Evolutionary conservation across 2,797 vertebrate species (phyloP).

Genomic region (Moxostoma hubbsi): DNA sequence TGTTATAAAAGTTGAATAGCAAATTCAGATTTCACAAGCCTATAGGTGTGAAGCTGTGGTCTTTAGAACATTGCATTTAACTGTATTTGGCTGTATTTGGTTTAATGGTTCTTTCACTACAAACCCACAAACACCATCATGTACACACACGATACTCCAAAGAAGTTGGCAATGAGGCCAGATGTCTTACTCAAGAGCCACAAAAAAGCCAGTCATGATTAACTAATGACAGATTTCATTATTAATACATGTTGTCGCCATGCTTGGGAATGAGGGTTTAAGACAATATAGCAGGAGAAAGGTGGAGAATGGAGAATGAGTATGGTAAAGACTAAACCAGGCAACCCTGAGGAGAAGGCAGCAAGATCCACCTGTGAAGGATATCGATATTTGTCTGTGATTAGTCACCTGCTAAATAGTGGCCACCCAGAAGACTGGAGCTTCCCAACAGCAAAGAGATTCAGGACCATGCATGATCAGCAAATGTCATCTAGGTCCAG

Average conservation of each 20-base stretch:
- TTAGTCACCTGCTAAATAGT: slow-evolving; percentile 30
- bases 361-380: slow-evolving; percentile 10
- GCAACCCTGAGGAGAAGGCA: slow-evolving; percentile 3
- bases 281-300: slow-evolving; percentile 2
- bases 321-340: slow-evolving; percentile 18
- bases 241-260: slow-evolving; percentile 13
- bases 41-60: neutral
- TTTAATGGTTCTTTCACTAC: neutral
- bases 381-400: slow-evolving; percentile 21
- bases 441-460: slow-evolving; percentile 15
- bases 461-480: slow-evolving; percentile 6
- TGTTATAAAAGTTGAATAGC: neutral
- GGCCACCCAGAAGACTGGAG: slow-evolving; percentile 23
- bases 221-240: slow-evolving; percentile 12
- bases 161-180: slow-evolving; percentile 15
- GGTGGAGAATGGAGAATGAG: neutral
- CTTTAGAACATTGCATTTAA: neutral
- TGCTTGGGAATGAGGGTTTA: slow-evolving; percentile 30
- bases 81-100: slow-evolving; percentile 6
- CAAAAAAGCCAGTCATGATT: no score
- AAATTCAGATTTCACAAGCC: neutral
- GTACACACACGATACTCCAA: neutral
- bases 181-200: slow-evolving; percentile 27
- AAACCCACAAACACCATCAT: neutral
- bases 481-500: slow-evolving; percentile 6